Conservation (phyloP, 1,140 invertebrate species). For the Drosophila sproati region DNA sequence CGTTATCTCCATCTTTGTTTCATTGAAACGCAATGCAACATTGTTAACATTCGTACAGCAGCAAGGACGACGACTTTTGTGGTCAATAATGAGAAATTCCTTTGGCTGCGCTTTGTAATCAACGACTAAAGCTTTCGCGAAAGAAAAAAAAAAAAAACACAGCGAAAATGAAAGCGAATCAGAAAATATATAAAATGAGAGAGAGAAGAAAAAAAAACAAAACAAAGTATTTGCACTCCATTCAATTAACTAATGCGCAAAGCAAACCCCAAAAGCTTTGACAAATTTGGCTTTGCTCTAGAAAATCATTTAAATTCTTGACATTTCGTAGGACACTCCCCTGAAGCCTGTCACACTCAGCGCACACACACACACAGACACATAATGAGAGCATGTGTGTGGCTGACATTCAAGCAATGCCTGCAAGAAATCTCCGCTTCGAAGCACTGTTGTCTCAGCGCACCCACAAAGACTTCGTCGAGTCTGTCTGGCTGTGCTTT, state of each 20-base stretch:
- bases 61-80: constrained; percentile 60
- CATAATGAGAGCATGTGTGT: constrained; percentile 6
- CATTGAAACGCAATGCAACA: constrained; percentile 50
- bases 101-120: constrained; percentile 63
- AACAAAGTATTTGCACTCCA: constrained; percentile 72
- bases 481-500: constrained; percentile 32
- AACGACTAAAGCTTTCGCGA: constrained; percentile 28
- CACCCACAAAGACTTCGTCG: constrained; percentile 48
- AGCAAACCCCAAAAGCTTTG: constrained; percentile 36
- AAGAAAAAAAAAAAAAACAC: constrained; percentile 33
- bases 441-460: background rate
- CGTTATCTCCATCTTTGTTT: background rate
- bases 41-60: constrained; percentile 55
- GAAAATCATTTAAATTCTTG: constrained; percentile 74
- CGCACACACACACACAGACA: background rate
- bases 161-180: no score
- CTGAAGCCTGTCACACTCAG: background rate
- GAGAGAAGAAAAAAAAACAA: constrained; percentile 49
- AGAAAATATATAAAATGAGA: background rate
- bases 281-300: constrained; percentile 42
- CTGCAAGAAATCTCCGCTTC: constrained; percentile 54
- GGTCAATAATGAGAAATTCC: constrained; percentile 82
- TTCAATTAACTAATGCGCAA: constrained; percentile 76
- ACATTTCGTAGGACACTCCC: constrained; percentile 41
- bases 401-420: constrained; percentile 55